Evolutionary conservation across 1,140 invertebrate genomes (phyloP).

Genomic region (Trichonephila inaurata): DNA sequence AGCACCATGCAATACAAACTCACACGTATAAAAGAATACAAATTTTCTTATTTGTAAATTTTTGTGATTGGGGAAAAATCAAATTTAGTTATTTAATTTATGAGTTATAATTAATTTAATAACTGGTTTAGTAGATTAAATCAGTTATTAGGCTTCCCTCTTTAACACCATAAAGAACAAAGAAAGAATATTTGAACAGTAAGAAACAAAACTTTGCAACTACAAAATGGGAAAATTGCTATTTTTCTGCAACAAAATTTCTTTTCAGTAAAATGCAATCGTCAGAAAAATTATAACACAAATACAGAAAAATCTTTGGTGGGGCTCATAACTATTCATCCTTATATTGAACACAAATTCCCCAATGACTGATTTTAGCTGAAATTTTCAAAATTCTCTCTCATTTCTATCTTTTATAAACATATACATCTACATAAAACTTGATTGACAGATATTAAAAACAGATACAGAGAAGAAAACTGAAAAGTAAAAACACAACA

Average conservation of each 20-base stretch:
- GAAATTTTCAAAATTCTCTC: background rate
- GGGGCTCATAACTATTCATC: background rate
- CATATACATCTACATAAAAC: background rate
- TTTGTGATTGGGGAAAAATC: too few relatives aligned
- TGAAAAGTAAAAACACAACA: background rate
- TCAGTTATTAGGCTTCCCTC: too few relatives aligned
- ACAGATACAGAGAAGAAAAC: background rate
- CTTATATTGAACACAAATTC: background rate
- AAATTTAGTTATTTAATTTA: too few relatives aligned
- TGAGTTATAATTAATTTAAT: too few relatives aligned
- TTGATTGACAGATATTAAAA: background rate
- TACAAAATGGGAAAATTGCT: background rate
- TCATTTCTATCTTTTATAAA: background rate
- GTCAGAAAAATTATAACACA: background rate
- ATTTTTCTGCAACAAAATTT: background rate
- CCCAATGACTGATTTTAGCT: background rate
- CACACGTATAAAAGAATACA: background rate
- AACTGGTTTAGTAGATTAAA: too few relatives aligned
- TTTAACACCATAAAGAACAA: too few relatives aligned
- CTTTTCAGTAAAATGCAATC: background rate
- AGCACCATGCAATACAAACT: background rate
- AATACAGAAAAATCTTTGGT: slow-evolving; percentile 11
- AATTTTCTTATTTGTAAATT: background rate
- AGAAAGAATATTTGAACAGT: too few relatives aligned
- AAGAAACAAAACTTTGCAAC: background rate